Evolutionary conservation across 2,113 vertebrate species (phyloP).

Genomic region (Galeopterus variegatus): DNA sequence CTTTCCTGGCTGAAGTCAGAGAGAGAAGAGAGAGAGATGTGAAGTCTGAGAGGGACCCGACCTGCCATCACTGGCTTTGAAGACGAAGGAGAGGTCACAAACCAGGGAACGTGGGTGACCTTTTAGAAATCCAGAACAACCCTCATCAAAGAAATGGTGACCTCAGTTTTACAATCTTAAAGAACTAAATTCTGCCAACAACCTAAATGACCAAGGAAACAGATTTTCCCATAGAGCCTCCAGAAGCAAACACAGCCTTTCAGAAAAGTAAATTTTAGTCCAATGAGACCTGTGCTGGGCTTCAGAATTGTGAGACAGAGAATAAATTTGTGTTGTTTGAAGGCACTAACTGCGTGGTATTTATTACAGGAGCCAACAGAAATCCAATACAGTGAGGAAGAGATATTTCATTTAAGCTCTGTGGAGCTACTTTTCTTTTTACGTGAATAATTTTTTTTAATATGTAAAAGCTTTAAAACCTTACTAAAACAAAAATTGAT

Average conservation of each 20-base stretch:
- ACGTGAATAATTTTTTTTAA: neutral
- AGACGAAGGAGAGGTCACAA: neutral
- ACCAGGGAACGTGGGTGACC: neutral
- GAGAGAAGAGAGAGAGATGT: neutral
- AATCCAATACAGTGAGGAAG: neutral
- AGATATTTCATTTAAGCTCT: neutral
- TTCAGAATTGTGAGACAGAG: neutral
- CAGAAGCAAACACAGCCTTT: neutral
- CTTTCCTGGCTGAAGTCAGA: neutral
- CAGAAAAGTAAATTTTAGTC: neutral
- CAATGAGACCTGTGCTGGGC: neutral
- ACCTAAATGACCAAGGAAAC: neutral
- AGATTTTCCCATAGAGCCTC: neutral
- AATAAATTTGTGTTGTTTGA: neutral
- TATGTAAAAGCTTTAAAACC: neutral
- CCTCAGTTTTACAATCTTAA: neutral
- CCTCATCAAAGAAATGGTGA: neutral
- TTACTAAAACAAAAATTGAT: conserved; percentile 19
- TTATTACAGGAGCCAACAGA: neutral
- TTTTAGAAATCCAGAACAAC: neutral
- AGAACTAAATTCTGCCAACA: neutral
- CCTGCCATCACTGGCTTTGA: neutral
- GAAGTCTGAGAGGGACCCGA: neutral
- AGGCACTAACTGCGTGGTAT: neutral
- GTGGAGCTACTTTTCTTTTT: neutral